Percentiles rank a stretch among this genome's conserved stretches.
Evolutionary conservation across 2,113 vertebrate species (phyloP).

Genomic region (Trinectes maculatus): DNA sequence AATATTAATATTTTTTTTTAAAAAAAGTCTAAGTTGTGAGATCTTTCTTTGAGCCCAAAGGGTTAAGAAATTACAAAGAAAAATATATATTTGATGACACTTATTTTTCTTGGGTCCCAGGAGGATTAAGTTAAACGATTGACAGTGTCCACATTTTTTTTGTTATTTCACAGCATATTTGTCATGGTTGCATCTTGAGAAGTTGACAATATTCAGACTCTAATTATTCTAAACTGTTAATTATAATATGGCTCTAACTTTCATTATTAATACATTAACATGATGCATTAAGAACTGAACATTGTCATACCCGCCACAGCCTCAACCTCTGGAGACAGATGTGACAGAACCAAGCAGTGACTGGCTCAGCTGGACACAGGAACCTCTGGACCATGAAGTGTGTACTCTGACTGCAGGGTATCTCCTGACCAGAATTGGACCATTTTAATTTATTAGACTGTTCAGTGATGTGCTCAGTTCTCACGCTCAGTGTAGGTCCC

Average conservation of each 20-base stretch:
- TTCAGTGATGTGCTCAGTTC: constrained; percentile 58
- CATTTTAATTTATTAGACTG: constrained; percentile 75
- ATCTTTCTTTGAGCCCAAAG: too few species aligned
- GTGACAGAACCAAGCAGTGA: constrained; percentile 58
- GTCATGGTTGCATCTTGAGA: too few species aligned
- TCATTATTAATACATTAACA: background rate
- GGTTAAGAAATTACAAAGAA: too few species aligned
- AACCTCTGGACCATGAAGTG: constrained; percentile 55
- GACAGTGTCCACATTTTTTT: too few species aligned
- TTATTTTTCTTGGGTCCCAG: too few species aligned
- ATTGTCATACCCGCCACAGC: constrained; percentile 48
- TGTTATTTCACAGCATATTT: too few species aligned
- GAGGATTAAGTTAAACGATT: too few species aligned
- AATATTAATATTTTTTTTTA: too few species aligned
- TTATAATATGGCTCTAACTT: background rate
- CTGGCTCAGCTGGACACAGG: constrained; percentile 42
- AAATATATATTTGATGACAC: too few species aligned
- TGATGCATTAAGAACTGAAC: background rate
- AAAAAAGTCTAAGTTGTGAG: too few species aligned
- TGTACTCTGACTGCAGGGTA: constrained; percentile 61
- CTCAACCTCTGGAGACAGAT: constrained; percentile 70
- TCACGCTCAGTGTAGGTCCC: constrained; percentile 41
- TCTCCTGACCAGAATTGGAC: constrained; percentile 65
- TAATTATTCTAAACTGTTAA: background rate
- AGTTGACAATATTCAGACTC: background rate